Base-by-base conservation (phyloP, 2,888 invertebrate genomes). In the Cheilosia impressa region DNA sequence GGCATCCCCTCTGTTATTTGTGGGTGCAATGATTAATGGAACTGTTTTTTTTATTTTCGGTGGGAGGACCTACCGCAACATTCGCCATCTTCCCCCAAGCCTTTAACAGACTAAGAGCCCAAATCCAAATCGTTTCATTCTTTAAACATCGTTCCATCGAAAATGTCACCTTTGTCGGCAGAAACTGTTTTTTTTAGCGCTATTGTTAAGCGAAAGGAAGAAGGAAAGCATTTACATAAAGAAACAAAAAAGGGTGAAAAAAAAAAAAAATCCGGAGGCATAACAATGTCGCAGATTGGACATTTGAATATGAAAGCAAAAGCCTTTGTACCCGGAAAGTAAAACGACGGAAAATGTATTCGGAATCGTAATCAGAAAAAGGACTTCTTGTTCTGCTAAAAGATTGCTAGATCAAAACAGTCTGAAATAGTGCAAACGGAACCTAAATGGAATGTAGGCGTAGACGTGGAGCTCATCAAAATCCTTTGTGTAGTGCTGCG, bases 241-340 rank as follows among this genome's bases (percentile, higher is more conserved):
- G 52, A 24, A 38, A 38, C 38, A 38, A 24, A 38, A 43, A 15
- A 34, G 34, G 22, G 19, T 24, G 22, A 62, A 53, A 10, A 2
- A 27, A 41, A 60, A 38, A 38, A 24, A 31, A 52, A 63, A 47
- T 17, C 73, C 55, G 34, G 24, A 55, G 24, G 63, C 63, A 65
- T 65, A 65, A 75, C 73, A 75, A 57, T 65, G 55, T 34, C 31
- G 22, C 73, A 73, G 73, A 73, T 55, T 73, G 53, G 55, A 57
- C 63, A 75, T 75, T 75, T 75, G 73, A 75, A 75, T 75, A 65
- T 57, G 63, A 75, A 65, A 75, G 55, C 34, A 17, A 43, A 45
- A 24, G 45, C 31, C 19, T 45, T 43, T 73, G 63, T 43, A 13
- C 13, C 27, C 53, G 19, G 43, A 55, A 27, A 6, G 53, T 43